These are phyloP conservation scores for Pachyseris speciosa DNA, from an alignment of 64 coral and sea anemone species.

Conservation along the genomic window DNA sequence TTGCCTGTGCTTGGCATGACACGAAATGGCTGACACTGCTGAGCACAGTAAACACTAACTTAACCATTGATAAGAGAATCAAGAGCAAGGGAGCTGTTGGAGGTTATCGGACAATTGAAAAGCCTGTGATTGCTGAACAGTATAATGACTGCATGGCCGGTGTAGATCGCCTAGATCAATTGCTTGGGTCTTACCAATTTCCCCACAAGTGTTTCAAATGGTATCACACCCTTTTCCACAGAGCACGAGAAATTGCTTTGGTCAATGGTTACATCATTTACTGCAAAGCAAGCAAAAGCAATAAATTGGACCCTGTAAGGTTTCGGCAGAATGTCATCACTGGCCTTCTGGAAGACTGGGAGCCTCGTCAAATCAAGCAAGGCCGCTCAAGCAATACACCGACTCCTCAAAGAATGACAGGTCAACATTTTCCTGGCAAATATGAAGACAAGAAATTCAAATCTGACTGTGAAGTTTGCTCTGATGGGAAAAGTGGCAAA, in stretches of 20 bases:
- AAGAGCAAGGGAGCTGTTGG: neutral
- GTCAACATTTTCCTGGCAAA: conserved; percentile 5
- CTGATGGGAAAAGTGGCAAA: conserved; percentile 33
- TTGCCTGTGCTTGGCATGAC: conserved; percentile 78
- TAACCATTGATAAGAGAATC: conserved; percentile 48
- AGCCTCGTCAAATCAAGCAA: neutral
- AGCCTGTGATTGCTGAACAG: conserved; percentile 64
- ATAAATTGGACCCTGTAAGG: conserved; percentile 44
- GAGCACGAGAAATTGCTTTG: conserved; percentile 68
- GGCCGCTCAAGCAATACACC: neutral
- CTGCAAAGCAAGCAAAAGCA: conserved; percentile 16
- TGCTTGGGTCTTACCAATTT: conserved; percentile 54
- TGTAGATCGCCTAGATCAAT: conserved; percentile 71
- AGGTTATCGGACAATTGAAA: neutral
- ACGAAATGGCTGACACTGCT: conserved; percentile 51
- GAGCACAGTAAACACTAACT: conserved; percentile 61
- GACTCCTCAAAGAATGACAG: conserved; percentile 18
- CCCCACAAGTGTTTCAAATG: conserved; percentile 70
- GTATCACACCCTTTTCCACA: conserved; percentile 77
- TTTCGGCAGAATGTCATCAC: conserved; percentile 22
- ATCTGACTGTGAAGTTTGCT: conserved; percentile 59
- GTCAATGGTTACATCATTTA: conserved; percentile 84
- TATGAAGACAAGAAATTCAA: conserved; percentile 38
- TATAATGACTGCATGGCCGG: conserved; percentile 66
- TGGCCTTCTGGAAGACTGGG: conserved; percentile 20